Base-by-base conservation (phyloP, 2,113 vertebrate species). In the Probosciger aterrimus region DNA sequence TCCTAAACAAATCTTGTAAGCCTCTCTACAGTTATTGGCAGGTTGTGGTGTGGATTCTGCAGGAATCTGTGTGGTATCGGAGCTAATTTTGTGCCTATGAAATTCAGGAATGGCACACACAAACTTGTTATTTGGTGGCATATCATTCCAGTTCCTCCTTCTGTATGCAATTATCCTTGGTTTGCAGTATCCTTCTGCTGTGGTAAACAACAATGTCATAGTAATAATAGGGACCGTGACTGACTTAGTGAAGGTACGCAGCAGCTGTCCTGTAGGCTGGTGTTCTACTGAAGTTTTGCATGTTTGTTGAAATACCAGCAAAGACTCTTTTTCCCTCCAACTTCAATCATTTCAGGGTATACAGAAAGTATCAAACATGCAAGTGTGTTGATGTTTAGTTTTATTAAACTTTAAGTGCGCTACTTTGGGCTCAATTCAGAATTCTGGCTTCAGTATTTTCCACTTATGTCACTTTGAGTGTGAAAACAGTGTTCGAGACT, bases 361-460 rank as follows among this genome's bases (percentile, higher is more conserved):
- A 25, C 52, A 7, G n/a, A 47, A 62, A 91, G 30, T 39, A 50
- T 76, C 37, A 65, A 43, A 68, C 4, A 14, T 70, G 47, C 39
- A 64, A 44, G 3, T 46, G 35, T 78, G 77, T 20, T 87, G 55
- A 16, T 60, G 10, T 52, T 87, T 37, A 28, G 37, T 82, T 88
- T 84, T 82, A 23, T 49, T 33, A 43, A 89, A 79, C 20, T n/a
- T 20, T 37, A 31, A 27, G 18, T 74, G 74, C 18, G 12, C 25
- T 87, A 8, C 44, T 90, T 85, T 14, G 35, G 49, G 68, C 76
- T 82, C 64, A 50, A 0, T 79, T 90, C 64, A 79, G 55, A 67
- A 0, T 79, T 90, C 64, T 76, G 55, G 92, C 59, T 86, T 95
- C 47, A 43, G 73, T 89, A 63, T 91, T 95, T 93, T 95, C 86